phyloP scores from a whole-genome alignment of 2,797 vertebrate genomes.

The Scyliorhinus canicula region DNA sequence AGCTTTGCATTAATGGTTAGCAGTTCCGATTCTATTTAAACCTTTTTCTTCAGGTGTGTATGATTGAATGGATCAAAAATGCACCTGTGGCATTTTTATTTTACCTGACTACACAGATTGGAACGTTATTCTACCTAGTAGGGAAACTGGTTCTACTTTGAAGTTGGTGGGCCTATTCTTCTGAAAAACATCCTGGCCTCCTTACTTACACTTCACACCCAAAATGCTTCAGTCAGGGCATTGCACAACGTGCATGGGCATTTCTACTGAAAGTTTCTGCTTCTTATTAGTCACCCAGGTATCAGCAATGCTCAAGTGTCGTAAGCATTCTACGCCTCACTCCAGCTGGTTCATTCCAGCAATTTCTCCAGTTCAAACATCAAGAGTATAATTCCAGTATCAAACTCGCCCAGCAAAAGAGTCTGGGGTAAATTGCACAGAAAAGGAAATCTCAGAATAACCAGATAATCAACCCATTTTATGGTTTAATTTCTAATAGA shows the following conservation, averaged over 20 bases:
- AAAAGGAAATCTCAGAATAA: no score
- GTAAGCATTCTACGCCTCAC: neutral
- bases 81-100: neutral
- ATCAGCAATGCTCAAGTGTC: neutral
- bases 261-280: neutral
- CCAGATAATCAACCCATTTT: neutral
- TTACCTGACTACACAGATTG: neutral
- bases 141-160: neutral
- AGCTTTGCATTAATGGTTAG: neutral
- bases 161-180: neutral
- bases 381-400: neutral
- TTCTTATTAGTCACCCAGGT: neutral
- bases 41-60: neutral
- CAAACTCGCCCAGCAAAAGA: neutral
- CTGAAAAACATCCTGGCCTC: neutral
- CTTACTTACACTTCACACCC: neutral
- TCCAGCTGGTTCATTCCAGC: no score
- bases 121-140: neutral
- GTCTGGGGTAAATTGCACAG: neutral
- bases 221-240: neutral
- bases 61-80: neutral
- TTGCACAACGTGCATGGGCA: neutral
- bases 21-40: neutral
- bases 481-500: neutral
- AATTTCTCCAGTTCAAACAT: neutral